A percentile compares a stretch with the other conserved stretches of the same genome.
phyloP scores from a whole-genome alignment of 2,888 invertebrate species.

The Zonitis immaculata region DNA sequence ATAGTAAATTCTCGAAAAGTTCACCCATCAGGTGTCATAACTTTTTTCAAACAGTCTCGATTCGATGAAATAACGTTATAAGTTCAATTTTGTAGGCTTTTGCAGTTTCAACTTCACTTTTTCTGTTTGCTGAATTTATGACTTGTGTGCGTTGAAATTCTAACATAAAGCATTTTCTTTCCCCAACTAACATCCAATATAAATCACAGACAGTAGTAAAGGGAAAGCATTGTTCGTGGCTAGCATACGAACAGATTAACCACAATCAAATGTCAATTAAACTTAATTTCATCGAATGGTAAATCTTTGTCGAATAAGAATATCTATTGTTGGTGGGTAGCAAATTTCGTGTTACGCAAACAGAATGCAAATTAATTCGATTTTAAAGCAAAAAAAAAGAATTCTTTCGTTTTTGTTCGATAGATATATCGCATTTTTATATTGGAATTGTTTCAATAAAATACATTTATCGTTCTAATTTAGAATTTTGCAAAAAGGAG shows the following conservation, averaged over 20 bases:
- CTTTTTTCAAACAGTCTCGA: conserved; percentile 10
- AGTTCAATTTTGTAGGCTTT: conserved; percentile 7
- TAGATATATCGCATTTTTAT: too few relatives aligned
- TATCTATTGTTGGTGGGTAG: background rate
- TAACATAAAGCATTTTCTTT: conserved; percentile 19
- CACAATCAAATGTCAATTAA: conserved; percentile 23
- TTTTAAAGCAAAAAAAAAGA: conserved; percentile 6
- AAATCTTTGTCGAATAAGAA: conserved; percentile 14
- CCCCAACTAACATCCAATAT: conserved; percentile 7
- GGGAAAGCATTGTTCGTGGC: conserved; percentile 4
- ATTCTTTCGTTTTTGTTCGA: too few relatives aligned
- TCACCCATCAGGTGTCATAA: too few relatives aligned
- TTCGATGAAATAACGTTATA: too few relatives aligned
- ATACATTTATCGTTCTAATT: conserved; percentile 21
- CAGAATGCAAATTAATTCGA: conserved; percentile 17
- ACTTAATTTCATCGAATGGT: conserved; percentile 15
- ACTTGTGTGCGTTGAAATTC: conserved; percentile 19
- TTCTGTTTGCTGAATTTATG: conserved; percentile 23
- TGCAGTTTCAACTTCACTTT: conserved; percentile 19
- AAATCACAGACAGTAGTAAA: conserved; percentile 11
- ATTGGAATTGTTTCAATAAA: conserved; percentile 11
- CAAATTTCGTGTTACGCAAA: conserved; percentile 17
- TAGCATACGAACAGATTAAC: conserved; percentile 14
- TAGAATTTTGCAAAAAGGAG: conserved; percentile 14
- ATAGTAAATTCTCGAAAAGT: too few relatives aligned